These are phyloP conservation scores for Cotesia chilonis DNA, from an alignment of 1,140 invertebrate genomes.

Conservation along the genomic window DNA sequence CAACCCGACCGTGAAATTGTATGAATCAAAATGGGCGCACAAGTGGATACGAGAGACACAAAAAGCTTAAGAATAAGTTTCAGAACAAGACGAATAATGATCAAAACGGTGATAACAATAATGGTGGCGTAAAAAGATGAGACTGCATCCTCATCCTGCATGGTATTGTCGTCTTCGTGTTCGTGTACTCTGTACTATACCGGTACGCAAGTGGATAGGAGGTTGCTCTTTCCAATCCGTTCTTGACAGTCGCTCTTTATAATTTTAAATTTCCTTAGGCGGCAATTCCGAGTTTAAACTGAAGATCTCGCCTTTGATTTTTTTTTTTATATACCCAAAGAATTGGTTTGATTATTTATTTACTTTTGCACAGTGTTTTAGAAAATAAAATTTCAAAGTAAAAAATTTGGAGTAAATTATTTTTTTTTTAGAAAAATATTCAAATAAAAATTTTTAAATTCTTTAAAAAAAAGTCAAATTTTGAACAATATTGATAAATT, in stretches of 20 bases:
- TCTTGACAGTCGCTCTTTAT: slow-evolving; percentile 34
- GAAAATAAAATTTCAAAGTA: too few relatives aligned
- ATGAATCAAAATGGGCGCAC: slow-evolving; percentile 52
- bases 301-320: neutral
- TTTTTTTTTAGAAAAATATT: too few relatives aligned
- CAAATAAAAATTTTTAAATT: too few relatives aligned
- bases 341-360: too few relatives aligned
- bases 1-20: slow-evolving; percentile 62
- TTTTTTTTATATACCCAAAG: too few relatives aligned
- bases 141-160: neutral
- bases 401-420: too few relatives aligned
- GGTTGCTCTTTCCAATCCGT: slow-evolving; percentile 12
- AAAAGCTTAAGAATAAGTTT: slow-evolving; percentile 41
- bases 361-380: too few relatives aligned
- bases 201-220: neutral
- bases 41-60: slow-evolving; percentile 43
- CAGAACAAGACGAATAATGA: slow-evolving; percentile 31
- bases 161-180: too few relatives aligned
- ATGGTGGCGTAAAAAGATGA: slow-evolving; percentile 12
- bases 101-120: too few relatives aligned
- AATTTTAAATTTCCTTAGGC: slow-evolving; percentile 51
- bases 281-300: slow-evolving; percentile 26
- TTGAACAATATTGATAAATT: too few relatives aligned
- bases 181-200: too few relatives aligned
- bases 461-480: too few relatives aligned